phyloP scores from a whole-genome alignment of 1,140 invertebrate genomes.

The Apolygus lucorum region DNA sequence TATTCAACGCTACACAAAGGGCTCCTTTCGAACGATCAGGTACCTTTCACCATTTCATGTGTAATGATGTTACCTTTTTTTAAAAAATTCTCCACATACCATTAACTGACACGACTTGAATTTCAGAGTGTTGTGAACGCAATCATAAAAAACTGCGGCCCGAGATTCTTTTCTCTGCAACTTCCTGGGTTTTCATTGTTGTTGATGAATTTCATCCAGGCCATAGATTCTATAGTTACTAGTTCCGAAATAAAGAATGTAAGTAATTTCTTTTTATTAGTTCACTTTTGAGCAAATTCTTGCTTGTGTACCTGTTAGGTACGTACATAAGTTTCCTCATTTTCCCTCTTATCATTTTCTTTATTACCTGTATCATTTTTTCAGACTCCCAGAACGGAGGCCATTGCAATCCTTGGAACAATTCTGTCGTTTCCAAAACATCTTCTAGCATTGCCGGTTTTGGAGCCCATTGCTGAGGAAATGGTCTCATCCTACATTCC shows the following conservation, averaged over 20 bases:
- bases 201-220: slow-evolving; percentile 81
- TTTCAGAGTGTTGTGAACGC: slow-evolving; percentile 52
- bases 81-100: too few relatives aligned
- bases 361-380: slow-evolving; percentile 29
- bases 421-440: slow-evolving; percentile 72
- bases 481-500: slow-evolving; percentile 50
- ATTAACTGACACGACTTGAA: too few relatives aligned
- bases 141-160: slow-evolving; percentile 61
- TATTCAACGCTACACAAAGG: slow-evolving; percentile 80
- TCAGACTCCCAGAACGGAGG: slow-evolving; percentile 77
- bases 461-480: slow-evolving; percentile 64
- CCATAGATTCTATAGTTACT: slow-evolving; percentile 75
- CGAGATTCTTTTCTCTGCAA: slow-evolving; percentile 76
- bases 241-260: slow-evolving; percentile 66
- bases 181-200: slow-evolving; percentile 81
- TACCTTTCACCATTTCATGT: too few relatives aligned
- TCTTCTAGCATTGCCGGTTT: slow-evolving; percentile 63
- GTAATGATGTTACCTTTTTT: too few relatives aligned
- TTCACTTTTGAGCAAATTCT: too few relatives aligned
- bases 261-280: too few relatives aligned
- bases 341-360: too few relatives aligned
- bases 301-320: too few relatives aligned
- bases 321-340: too few relatives aligned
- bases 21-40: slow-evolving; percentile 47
- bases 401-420: slow-evolving; percentile 81